Evolutionary conservation across 2,888 invertebrate genomes (phyloP), one percentile per base, ranked within the genome.

Genomic region (Phorcus lineatus): DNA sequence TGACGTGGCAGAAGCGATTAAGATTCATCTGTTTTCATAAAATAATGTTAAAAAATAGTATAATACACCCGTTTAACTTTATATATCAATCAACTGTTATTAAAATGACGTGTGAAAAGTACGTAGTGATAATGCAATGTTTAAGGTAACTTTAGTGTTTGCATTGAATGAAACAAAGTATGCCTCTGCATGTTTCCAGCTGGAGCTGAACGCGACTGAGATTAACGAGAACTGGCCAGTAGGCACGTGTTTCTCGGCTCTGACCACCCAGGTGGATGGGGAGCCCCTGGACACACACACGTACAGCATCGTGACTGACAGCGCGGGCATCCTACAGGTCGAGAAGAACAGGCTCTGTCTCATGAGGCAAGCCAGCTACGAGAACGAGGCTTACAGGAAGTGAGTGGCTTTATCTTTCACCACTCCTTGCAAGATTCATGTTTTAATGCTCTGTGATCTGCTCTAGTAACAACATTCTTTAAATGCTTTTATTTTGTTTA

Each of bases 261-360:
- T 88, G 57, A 77, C 80, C 11, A 86, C 81, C 1, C 16, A 17
- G 16, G 53, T 86, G 1, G 81, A 79, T 11, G 83, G 84, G 24
- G 87, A 87, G 40, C 77, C 79, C 6, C 84, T 82, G 52, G 88
- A 88, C 52, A 75, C 67, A 31, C 87, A 86, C 80, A 77, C 66
- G 0, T 88, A 86, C 80, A 76, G 70, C 16, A 82, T 89, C 36
- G 57, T 84, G 1, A 22, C 28, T 11, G 86, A 86, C 77, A 74
- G 57, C 31, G 85, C 86, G 17, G 78, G 80, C 17, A 81, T 83
- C 11, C 83, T 89, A 17, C 76, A 76, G 31, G 54, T 86, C 1
- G 53, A 80, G 28, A 81, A 80, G 11, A 83, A 85, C 40, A 82
- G 80, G 31, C 80, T 89, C 9, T 86, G 87, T 80, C 80, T 88